phyloP scores from a whole-genome alignment of 2,888 invertebrate genomes.

The Mesoligia furuncula region DNA sequence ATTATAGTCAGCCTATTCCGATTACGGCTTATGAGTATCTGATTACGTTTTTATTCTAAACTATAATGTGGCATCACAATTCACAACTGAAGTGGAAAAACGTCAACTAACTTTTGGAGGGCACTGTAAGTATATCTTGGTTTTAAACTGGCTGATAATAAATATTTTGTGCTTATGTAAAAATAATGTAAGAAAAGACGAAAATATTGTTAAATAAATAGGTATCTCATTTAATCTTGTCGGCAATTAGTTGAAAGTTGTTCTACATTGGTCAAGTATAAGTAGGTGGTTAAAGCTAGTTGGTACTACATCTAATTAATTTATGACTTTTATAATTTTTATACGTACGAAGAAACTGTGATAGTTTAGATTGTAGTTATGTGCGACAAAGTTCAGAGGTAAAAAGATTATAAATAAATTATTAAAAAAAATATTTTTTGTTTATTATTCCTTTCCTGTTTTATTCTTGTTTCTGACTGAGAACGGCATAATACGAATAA shows the following conservation, averaged over 20 bases:
- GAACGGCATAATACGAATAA: constrained; percentile 66
- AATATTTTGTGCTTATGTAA: constrained; percentile 7
- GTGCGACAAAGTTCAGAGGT: constrained; percentile 69
- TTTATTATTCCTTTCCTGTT: constrained; percentile 17
- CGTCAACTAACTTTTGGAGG: neutral
- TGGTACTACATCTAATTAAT: constrained; percentile 68
- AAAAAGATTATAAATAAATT: constrained; percentile 68
- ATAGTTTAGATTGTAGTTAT: constrained; percentile 83
- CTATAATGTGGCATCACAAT: neutral
- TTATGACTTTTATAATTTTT: constrained; percentile 79
- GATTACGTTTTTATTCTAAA: neutral
- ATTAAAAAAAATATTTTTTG: constrained; percentile 25
- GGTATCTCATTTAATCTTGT: constrained; percentile 7
- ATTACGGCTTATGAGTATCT: neutral
- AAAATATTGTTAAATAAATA: constrained; percentile 18
- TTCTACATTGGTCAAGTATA: constrained; percentile 49
- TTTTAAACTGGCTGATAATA: neutral
- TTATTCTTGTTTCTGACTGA: constrained; percentile 59
- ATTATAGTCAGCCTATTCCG: too few species aligned
- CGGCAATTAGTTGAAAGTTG: constrained; percentile 33
- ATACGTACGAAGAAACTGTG: constrained; percentile 83
- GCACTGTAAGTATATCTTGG: neutral
- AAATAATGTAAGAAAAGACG: constrained; percentile 31
- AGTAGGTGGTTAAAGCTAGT: constrained; percentile 53
- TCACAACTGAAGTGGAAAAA: neutral